Percentiles rank a stretch among this genome's conserved stretches.
Conservation (phyloP, 2,797 vertebrate genomes). For the Coendou prehensilis region DNA sequence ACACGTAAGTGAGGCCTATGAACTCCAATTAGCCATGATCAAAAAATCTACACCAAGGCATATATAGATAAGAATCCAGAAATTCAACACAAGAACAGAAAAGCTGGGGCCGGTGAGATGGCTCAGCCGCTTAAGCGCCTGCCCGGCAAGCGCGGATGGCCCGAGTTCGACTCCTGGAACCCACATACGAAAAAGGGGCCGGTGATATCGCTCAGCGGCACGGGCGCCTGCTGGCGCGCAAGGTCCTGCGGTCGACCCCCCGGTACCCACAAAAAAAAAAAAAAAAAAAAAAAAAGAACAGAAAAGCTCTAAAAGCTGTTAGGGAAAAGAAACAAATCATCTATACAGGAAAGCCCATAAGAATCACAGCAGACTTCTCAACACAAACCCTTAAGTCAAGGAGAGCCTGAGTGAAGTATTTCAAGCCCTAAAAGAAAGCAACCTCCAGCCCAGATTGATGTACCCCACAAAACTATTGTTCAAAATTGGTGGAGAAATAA, state of each 20-base stretch:
- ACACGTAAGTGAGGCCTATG: background rate
- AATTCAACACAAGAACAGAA: background rate
- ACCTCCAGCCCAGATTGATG: background rate
- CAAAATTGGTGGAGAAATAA: background rate
- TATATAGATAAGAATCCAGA: background rate
- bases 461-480: background rate
- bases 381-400: background rate
- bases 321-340: background rate
- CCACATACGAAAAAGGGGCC: too few species aligned
- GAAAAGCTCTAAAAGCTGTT: background rate
- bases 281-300: too few species aligned
- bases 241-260: too few species aligned
- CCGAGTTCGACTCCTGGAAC: too few species aligned
- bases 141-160: too few species aligned
- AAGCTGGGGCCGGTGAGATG: too few species aligned
- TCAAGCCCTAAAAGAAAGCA: background rate
- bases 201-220: too few species aligned
- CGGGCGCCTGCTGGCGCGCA: too few species aligned
- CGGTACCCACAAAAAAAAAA: too few species aligned
- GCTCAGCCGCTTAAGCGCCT: too few species aligned
- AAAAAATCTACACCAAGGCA: background rate
- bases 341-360: background rate
- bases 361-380: background rate
- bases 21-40: background rate
- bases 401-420: background rate